phyloP scores from a whole-genome alignment of 2,113 vertebrate species.

The Hemiscyllium ocellatum region DNA sequence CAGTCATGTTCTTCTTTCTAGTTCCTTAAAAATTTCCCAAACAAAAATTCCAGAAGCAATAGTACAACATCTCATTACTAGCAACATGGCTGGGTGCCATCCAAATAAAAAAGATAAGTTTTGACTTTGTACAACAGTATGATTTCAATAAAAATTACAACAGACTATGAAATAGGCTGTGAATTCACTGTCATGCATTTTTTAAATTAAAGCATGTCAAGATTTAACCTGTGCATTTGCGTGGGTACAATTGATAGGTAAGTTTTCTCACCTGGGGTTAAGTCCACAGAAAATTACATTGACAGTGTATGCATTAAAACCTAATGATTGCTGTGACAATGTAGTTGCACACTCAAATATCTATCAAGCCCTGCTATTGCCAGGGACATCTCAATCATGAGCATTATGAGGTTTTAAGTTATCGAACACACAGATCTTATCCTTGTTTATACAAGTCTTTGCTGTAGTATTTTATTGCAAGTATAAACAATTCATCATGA shows the following conservation, averaged over 20 bases:
- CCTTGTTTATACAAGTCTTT: neutral
- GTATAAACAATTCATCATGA: neutral
- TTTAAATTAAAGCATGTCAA: neutral
- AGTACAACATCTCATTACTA: neutral
- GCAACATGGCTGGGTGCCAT: neutral
- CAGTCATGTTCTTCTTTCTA: neutral
- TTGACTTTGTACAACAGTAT: neutral
- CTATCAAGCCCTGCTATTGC: neutral
- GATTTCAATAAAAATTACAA: neutral
- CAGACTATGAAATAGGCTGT: neutral
- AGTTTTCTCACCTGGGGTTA: neutral
- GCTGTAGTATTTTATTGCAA: neutral
- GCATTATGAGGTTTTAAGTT: too few species aligned
- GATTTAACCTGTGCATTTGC: neutral
- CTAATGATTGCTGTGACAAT: too few species aligned
- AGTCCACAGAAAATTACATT: neutral
- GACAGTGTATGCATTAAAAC: neutral
- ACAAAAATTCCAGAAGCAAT: too few species aligned
- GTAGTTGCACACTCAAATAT: neutral
- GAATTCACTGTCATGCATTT: neutral
- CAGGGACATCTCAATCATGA: neutral
- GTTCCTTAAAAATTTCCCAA: neutral
- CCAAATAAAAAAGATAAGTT: neutral
- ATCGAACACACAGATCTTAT: neutral
- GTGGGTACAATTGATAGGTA: neutral